Conservation (phyloP, 2,888 invertebrate species). For the Julus scanicus region DNA sequence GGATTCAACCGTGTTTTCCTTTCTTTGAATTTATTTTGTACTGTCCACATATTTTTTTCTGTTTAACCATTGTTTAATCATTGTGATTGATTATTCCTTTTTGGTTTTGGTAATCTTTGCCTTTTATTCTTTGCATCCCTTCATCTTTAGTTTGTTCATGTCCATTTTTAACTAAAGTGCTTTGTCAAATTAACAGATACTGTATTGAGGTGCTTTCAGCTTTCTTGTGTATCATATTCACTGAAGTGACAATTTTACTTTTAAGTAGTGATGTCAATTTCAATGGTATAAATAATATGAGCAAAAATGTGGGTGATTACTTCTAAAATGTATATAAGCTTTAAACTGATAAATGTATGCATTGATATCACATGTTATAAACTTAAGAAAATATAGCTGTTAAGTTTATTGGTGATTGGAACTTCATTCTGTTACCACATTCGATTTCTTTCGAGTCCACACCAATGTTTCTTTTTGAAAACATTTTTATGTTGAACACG, state of each 20-base stretch:
- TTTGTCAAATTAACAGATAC: not conserved
- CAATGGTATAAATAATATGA: not conserved
- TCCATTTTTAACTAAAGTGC: not conserved
- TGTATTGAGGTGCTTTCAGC: not conserved
- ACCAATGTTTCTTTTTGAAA: too few species aligned
- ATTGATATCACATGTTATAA: slow-evolving; percentile 9
- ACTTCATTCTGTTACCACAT: not conserved
- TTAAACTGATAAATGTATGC: not conserved
- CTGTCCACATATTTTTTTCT: not conserved
- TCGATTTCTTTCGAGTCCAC: too few species aligned
- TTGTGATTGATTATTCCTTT: not conserved
- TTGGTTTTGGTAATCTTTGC: slow-evolving; percentile 1
- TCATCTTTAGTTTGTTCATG: not conserved
- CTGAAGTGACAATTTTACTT: not conserved
- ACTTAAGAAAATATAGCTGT: not conserved
- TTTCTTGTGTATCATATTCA: not conserved
- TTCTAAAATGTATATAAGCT: not conserved
- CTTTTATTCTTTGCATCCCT: not conserved
- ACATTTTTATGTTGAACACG: too few species aligned
- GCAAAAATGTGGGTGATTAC: not conserved
- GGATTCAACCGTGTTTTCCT: not conserved
- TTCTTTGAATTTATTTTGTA: slow-evolving; percentile 8
- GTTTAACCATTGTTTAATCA: not conserved
- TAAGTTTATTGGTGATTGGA: not conserved
- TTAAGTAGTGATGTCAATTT: not conserved